phyloP scores from a whole-genome alignment of 2,113 vertebrate species.

The Hippocampus comes region DNA sequence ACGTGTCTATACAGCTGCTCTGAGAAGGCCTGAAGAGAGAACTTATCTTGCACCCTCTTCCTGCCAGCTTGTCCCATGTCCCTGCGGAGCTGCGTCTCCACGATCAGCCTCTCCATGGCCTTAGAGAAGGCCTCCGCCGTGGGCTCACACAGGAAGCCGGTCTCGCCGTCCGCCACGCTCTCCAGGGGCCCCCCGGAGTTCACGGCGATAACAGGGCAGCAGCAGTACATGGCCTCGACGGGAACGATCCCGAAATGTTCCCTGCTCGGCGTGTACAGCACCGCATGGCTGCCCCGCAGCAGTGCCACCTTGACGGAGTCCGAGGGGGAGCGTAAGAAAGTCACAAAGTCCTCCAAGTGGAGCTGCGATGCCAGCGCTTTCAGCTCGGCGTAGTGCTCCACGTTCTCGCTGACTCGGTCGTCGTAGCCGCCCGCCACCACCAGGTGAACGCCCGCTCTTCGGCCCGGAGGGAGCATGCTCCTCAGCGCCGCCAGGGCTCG shows the following conservation, averaged over 20 bases:
- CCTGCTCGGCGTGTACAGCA: slow-evolving; percentile 93
- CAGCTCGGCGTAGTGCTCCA: slow-evolving; percentile 86
- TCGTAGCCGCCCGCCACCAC: slow-evolving; percentile 94
- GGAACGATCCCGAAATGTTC: slow-evolving; percentile 98
- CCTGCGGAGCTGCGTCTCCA: slow-evolving; percentile 77
- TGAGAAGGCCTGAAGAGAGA: slow-evolving; percentile 87
- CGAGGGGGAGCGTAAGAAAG: slow-evolving; percentile 88
- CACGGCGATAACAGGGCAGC: slow-evolving; percentile 88
- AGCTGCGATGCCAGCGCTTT: slow-evolving; percentile 71
- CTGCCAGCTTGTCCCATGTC: slow-evolving; percentile 87
- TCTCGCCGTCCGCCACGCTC: slow-evolving; percentile 81
- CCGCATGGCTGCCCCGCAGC: slow-evolving; percentile 75
- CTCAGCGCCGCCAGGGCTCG: slow-evolving; percentile 77
- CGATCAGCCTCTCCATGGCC: slow-evolving; percentile 85
- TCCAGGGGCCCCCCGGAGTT: slow-evolving; percentile 94
- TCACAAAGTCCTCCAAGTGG: slow-evolving; percentile 73
- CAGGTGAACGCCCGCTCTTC: slow-evolving; percentile 81
- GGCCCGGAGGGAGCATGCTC: slow-evolving; percentile 62
- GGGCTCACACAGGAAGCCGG: slow-evolving; percentile 88
- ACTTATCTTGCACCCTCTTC: slow-evolving; percentile 81
- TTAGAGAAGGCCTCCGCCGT: slow-evolving; percentile 79
- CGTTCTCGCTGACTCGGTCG: slow-evolving; percentile 84
- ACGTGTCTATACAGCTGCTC: slow-evolving; percentile 83
- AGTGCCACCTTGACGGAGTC: slow-evolving; percentile 87
- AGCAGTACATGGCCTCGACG: slow-evolving; percentile 93